A percentile compares a stretch with the other conserved stretches of the same genome.
Evolutionary conservation across 2,113 vertebrate species (phyloP).

Genomic region (Callipepla californica): DNA sequence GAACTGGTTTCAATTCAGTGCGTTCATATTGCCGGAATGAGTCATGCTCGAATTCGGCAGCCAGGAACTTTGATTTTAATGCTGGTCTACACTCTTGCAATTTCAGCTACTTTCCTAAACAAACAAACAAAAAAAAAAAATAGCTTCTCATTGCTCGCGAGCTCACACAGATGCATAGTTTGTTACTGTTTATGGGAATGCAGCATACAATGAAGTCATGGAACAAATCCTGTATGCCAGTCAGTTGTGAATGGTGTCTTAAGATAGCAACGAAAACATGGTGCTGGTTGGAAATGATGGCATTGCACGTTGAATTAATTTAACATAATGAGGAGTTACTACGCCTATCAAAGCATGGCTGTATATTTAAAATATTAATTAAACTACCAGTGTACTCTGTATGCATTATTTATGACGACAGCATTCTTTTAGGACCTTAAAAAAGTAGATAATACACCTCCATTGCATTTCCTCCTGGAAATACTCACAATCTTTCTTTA

Average conservation of each 20-base stretch:
- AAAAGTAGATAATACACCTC: not conserved
- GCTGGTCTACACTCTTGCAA: not conserved
- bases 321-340: not conserved
- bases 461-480: not conserved
- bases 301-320: not conserved
- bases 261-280: not conserved
- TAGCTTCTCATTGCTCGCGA: not conserved
- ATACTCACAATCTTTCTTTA: not conserved
- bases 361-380: not conserved
- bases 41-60: not conserved
- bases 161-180: not conserved
- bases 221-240: not conserved
- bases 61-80: slow-evolving; percentile 14
- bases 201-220: not conserved
- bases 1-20: not conserved
- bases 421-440: not conserved
- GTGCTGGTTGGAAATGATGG: not conserved
- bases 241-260: not conserved
- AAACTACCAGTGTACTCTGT: not conserved
- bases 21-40: not conserved
- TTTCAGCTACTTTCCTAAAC: not conserved
- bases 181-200: not conserved
- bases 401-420: not conserved
- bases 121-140: too few species aligned
- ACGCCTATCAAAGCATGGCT: not conserved